These are phyloP conservation scores for Xerus inauris DNA, from an alignment of 2,113 vertebrate species.

Conservation along the genomic window DNA sequence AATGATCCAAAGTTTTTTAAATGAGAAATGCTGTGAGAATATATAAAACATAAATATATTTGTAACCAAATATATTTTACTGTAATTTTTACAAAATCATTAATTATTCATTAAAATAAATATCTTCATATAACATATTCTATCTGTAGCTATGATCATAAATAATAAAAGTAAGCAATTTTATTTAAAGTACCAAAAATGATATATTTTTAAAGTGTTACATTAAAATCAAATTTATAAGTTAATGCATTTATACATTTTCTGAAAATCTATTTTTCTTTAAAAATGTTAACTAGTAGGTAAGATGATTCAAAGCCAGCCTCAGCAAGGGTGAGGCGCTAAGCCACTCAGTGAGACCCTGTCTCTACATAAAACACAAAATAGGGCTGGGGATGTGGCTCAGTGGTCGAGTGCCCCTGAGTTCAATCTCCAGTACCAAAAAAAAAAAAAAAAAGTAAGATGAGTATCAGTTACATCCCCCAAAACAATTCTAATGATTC, in stretches of 20 bases:
- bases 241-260: neutral
- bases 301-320: too few species aligned
- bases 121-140: neutral
- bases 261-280: neutral
- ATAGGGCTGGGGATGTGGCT: too few species aligned
- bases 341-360: too few species aligned
- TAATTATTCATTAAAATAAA: neutral
- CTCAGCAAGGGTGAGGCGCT: too few species aligned
- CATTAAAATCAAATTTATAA: neutral
- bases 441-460: too few species aligned
- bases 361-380: too few species aligned
- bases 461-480: too few species aligned
- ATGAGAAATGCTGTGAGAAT: neutral
- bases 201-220: neutral
- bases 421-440: too few species aligned
- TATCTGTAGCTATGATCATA: neutral
- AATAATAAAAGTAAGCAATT: neutral
- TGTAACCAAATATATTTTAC: neutral
- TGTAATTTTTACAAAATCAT: neutral
- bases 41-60: neutral
- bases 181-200: neutral
- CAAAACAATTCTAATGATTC: too few species aligned
- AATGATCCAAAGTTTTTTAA: neutral
- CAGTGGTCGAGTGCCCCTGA: too few species aligned
- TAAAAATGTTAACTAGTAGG: neutral